These are phyloP conservation scores for Fulmarus glacialis DNA, from an alignment of 2,113 vertebrate genomes.

Conservation along the genomic window DNA sequence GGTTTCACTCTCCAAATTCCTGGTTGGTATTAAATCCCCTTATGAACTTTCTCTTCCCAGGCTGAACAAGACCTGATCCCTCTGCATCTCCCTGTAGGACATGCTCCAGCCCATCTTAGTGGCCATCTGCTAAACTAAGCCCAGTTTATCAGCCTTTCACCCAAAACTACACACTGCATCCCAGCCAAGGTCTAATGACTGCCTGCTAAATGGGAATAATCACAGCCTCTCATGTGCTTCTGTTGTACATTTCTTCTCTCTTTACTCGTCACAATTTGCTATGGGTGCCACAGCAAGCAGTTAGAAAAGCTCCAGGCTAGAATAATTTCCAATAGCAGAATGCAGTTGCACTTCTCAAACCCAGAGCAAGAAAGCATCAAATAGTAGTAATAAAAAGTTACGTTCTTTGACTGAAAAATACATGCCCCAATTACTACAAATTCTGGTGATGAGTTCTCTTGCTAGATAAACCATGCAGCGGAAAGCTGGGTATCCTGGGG, in stretches of 20 bases:
- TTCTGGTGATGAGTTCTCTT: neutral
- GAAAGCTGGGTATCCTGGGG: slow-evolving; percentile 2
- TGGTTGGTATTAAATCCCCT: neutral
- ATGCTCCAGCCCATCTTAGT: neutral
- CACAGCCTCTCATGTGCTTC: neutral
- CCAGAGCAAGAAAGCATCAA: neutral
- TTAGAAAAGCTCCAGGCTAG: neutral
- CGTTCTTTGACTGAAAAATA: neutral
- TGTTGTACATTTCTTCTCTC: neutral
- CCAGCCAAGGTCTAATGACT: neutral
- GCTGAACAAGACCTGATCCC: neutral
- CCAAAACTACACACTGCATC: neutral
- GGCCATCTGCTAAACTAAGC: neutral
- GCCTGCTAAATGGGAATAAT: neutral
- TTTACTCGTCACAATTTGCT: neutral
- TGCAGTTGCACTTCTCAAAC: neutral
- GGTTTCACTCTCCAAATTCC: neutral
- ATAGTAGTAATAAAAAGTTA: neutral
- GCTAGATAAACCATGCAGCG: neutral
- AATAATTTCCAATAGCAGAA: neutral
- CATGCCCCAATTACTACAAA: neutral
- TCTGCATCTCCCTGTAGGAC: neutral
- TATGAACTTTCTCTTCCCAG: neutral
- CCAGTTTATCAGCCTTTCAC: neutral
- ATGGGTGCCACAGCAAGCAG: neutral